These are phyloP conservation scores for Xylocopa sonorina DNA, from an alignment of 1,140 invertebrate genomes.

Conservation along the genomic window DNA sequence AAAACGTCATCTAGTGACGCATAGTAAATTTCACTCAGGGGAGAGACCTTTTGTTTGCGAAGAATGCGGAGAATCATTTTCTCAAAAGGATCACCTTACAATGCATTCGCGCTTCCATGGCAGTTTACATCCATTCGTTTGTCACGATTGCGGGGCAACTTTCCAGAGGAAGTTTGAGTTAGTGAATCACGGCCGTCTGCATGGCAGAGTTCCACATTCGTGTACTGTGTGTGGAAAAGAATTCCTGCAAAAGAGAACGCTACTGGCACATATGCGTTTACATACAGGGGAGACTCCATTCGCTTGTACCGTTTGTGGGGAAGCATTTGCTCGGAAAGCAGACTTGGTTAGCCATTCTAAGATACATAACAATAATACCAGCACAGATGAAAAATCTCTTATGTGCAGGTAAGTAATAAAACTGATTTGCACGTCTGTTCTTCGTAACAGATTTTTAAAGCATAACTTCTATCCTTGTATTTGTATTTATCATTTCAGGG, in stretches of 20 bases:
- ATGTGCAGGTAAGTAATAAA: conserved; percentile 76
- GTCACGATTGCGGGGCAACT: conserved; percentile 90
- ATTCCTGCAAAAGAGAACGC: conserved; percentile 91
- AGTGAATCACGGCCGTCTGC: conserved; percentile 90
- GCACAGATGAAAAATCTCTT: conserved; percentile 77
- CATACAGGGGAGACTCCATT: conserved; percentile 85
- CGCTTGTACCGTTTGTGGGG: conserved; percentile 88
- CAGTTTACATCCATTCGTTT: conserved; percentile 90
- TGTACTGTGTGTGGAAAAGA: conserved; percentile 92
- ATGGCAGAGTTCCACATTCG: conserved; percentile 90
- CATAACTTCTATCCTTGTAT: background rate
- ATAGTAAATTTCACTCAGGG: conserved; percentile 93
- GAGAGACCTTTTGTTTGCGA: conserved; percentile 93
- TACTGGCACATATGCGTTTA: conserved; percentile 88
- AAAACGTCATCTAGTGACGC: conserved; percentile 91
- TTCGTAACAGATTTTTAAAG: background rate
- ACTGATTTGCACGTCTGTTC: background rate
- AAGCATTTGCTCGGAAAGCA: conserved; percentile 87
- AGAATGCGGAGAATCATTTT: conserved; percentile 94
- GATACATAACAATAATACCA: conserved; percentile 82
- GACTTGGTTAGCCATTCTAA: conserved; percentile 88
- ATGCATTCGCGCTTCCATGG: conserved; percentile 93
- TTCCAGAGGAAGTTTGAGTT: conserved; percentile 92
- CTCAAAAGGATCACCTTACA: conserved; percentile 89
- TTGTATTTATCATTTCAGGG: conserved; percentile 74